Percentiles rank a stretch among this genome's conserved stretches.
Conservation (phyloP, 2,113 vertebrate genomes). For the Dicrurus megarhynchus region DNA sequence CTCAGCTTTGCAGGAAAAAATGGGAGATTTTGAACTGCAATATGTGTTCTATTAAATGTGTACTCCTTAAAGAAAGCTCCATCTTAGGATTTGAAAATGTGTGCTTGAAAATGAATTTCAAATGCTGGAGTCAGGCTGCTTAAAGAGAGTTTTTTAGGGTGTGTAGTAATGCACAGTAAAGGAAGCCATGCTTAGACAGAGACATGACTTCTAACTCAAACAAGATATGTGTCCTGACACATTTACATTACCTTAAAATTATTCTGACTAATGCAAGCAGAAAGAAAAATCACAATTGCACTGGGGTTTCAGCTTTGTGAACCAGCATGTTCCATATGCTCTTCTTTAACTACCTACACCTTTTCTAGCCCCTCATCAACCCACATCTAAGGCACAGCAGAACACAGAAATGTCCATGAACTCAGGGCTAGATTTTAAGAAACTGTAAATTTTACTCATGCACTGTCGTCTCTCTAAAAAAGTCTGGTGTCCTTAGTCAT, state of each 20-base stretch:
- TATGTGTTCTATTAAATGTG: background rate
- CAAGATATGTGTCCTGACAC: accelerated
- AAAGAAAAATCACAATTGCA: background rate
- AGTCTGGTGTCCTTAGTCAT: background rate
- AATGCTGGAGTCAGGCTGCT: background rate
- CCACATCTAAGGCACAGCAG: background rate
- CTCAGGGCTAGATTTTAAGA: background rate
- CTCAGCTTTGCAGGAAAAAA: background rate
- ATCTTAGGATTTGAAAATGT: background rate
- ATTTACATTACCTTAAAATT: background rate
- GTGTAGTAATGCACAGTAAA: background rate
- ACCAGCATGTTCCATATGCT: background rate
- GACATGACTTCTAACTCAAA: background rate
- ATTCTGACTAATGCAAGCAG: background rate
- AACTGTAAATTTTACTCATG: background rate
- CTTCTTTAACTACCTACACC: background rate
- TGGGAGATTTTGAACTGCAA: background rate
- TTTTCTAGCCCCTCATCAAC: background rate
- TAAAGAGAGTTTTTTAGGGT: background rate
- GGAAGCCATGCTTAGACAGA: background rate
- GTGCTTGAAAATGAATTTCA: background rate
- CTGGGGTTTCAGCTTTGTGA: background rate
- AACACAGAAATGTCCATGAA: background rate
- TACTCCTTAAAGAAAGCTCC: background rate
- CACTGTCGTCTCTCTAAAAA: background rate